Base-by-base conservation (phyloP, 1,140 invertebrate genomes). In the Leguminivora glycinivorella region DNA sequence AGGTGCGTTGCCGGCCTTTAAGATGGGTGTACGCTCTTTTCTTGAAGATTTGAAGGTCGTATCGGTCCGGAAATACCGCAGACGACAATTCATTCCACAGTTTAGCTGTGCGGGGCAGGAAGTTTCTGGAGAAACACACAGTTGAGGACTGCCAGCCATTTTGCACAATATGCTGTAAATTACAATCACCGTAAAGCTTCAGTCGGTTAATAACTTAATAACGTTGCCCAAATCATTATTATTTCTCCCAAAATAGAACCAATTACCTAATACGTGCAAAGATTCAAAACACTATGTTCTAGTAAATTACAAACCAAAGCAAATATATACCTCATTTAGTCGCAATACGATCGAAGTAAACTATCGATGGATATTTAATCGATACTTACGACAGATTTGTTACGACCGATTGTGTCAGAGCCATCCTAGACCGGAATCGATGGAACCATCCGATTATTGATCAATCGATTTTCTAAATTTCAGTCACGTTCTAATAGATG, bases 331-430 rank as follows among this genome's bases (percentile, higher is more conserved):
- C 12, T 38, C 14, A 38, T 38, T 3, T 2, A 38, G 1, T 38
- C 31, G 31, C 31, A 34, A 34, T 34, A 34, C 5, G 9, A 34
- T 34, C 6, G 12, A 12, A 9, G 4, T 6, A 38, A 14, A 38
- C 34, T 38, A 38, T 38, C 10, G 1, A 56, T 56, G 3, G 56
- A 60, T 60, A 17, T 60, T 60, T 60, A 24, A 60, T 60, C 26
- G 56, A 60, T 26, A 60, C 12, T 29, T 63, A 17, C 58, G 26
- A 63, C 29, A 63, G 17, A 5, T 29, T 26, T 17, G 58, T 63
- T 34, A 63, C 58, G 22, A 34, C 19, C 58, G 58, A 63, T 63
- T 63, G 31, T 63, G 58, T 63, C 58, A 63, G 25, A 14, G 26
- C 5, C 12, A 63, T 63, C 58, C 29, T 34, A 31, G 58, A 34